Evolutionary conservation across 2,888 invertebrate genomes (phyloP).

Genomic region (Acanthosepion esculentum): DNA sequence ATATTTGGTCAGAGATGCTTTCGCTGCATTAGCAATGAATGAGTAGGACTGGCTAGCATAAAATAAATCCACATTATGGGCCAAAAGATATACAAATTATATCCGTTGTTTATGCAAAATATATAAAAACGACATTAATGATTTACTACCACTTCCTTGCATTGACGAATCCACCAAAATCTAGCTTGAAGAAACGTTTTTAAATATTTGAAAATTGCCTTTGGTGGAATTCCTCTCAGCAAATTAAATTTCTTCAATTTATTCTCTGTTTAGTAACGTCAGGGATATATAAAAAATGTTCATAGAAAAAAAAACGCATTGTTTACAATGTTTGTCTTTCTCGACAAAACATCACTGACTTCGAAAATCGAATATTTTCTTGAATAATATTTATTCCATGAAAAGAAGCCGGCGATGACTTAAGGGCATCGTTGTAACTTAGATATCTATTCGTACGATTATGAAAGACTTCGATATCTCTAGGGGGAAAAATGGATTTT

Average conservation of each 20-base stretch:
- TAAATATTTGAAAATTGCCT: too few relatives aligned
- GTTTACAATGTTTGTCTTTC: not conserved
- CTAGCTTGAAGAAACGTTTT: too few relatives aligned
- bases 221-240: too few relatives aligned
- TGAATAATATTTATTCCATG: not conserved
- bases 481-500: not conserved
- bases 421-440: not conserved
- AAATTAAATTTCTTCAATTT: not conserved
- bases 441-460: not conserved
- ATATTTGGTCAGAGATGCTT: too few relatives aligned
- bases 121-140: too few relatives aligned
- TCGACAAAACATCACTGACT: not conserved
- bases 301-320: not conserved
- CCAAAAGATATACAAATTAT: too few relatives aligned
- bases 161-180: too few relatives aligned
- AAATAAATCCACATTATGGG: too few relatives aligned
- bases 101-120: too few relatives aligned
- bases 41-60: too few relatives aligned
- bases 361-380: not conserved
- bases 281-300: not conserved
- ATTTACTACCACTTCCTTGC: too few relatives aligned
- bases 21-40: too few relatives aligned
- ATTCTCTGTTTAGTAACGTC: not conserved
- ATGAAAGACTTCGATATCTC: not conserved
- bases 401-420: not conserved